A percentile compares a stretch with the other conserved stretches of the same genome.
phyloP scores from a whole-genome alignment of 1,140 invertebrate species.

The Choristoneura fumiferana region DNA sequence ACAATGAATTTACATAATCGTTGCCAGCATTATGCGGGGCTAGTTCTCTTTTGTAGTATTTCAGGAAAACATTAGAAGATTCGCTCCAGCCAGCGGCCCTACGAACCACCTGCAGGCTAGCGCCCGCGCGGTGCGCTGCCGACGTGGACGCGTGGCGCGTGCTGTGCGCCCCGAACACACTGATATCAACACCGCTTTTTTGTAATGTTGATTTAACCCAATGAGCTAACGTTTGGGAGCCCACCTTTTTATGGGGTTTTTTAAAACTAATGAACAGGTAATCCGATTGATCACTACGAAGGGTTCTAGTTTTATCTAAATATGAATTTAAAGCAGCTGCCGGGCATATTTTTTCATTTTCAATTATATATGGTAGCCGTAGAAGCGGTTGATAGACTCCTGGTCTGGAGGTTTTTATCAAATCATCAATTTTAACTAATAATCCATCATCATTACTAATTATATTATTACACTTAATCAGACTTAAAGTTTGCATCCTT shows the following conservation, averaged over 20 bases:
- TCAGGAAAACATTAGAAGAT: constrained; percentile 36
- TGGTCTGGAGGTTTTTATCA: constrained; percentile 26
- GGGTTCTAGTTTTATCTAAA: constrained; percentile 12
- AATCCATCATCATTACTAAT: neutral
- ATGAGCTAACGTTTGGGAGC: constrained; percentile 33
- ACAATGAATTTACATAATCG: no score
- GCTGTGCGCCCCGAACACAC: constrained; percentile 32
- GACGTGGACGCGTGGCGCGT: constrained; percentile 39
- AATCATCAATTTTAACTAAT: constrained; percentile 13
- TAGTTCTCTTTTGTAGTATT: constrained; percentile 35
- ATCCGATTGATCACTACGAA: neutral
- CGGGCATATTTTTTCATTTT: constrained; percentile 22
- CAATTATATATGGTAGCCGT: constrained; percentile 21
- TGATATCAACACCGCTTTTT: constrained; percentile 31
- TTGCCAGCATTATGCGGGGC: no score
- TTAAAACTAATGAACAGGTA: constrained; percentile 31
- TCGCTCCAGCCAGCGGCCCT: constrained; percentile 38
- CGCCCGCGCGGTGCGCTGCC: constrained; percentile 24
- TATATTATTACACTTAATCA: constrained; percentile 18
- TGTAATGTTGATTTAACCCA: constrained; percentile 36
- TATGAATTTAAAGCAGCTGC: constrained; percentile 18
- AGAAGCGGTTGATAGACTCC: constrained; percentile 20
- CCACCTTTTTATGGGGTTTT: constrained; percentile 31
- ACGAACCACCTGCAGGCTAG: constrained; percentile 33
- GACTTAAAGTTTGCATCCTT: constrained; percentile 21